A percentile compares a stretch with the other conserved stretches of the same genome.
Conservation (phyloP, 2,888 invertebrate genomes). For the Spialia ferax region DNA sequence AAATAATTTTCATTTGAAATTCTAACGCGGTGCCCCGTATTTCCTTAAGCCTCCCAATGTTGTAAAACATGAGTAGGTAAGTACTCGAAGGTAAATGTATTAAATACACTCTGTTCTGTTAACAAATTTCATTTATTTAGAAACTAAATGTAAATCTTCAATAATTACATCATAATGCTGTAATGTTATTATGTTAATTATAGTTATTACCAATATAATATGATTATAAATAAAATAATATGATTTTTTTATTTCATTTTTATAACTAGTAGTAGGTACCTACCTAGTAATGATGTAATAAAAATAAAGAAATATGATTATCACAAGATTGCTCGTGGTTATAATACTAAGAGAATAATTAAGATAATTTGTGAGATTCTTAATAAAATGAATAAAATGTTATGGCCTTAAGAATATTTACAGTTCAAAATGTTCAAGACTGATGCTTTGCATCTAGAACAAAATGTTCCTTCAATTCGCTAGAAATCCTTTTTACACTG, state of each 20-base stretch:
- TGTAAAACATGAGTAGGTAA: no score
- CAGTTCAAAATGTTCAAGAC: not conserved
- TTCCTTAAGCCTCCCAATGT: no score
- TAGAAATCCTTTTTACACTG: not conserved
- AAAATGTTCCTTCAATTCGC: no score
- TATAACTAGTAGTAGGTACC: no score
- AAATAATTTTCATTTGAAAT: no score
- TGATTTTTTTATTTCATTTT: conserved; percentile 40
- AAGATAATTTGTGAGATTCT: not conserved
- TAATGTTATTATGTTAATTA: not conserved
- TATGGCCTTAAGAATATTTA: conserved; percentile 8
- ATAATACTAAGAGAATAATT: not conserved
- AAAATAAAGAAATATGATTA: not conserved
- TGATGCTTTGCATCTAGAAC: no score
- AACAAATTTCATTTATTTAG: conserved; percentile 34
- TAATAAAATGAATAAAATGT: not conserved
- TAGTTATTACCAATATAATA: not conserved
- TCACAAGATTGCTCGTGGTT: conserved; percentile 5
- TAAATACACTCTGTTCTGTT: not conserved
- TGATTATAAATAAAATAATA: conserved; percentile 7
- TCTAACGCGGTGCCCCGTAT: no score
- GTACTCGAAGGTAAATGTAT: no score
- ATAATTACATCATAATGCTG: conserved; percentile 39
- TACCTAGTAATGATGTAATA: not conserved
- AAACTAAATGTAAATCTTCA: conserved; percentile 33